Conservation (phyloP, 2,888 invertebrate species). For the Sphecodes monilicornis region DNA sequence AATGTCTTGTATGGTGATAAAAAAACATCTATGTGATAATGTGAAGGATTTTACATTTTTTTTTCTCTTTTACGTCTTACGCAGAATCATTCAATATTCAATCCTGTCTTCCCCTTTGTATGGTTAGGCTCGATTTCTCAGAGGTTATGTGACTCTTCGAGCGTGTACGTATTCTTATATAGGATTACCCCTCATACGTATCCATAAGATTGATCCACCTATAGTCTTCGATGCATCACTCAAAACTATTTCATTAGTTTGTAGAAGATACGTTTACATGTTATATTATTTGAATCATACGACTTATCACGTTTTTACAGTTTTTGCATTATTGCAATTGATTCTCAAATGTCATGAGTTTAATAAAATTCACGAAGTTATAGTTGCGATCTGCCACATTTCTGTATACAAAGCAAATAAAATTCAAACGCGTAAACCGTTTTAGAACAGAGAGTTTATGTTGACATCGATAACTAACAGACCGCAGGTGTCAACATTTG, state of each 20-base stretch:
- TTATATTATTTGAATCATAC: background rate
- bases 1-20: background rate
- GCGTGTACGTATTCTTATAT: background rate
- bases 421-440: background rate
- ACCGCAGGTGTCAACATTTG: slow-evolving; percentile 21
- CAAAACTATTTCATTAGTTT: background rate
- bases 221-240: background rate
- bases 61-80: slow-evolving; percentile 11
- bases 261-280: background rate
- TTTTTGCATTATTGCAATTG: background rate
- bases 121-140: background rate
- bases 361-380: background rate
- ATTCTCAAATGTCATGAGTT: background rate
- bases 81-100: slow-evolving; percentile 1
- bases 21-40: background rate
- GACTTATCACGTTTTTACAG: background rate
- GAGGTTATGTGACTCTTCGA: slow-evolving; percentile 35
- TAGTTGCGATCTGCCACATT: background rate
- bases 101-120: background rate
- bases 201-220: background rate
- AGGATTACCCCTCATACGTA: background rate
- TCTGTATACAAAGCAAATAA: background rate
- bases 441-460: background rate
- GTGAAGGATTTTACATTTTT: slow-evolving; percentile 1
- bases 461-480: background rate